Base-by-base conservation (phyloP, 2,797 vertebrate species). In the Stomatorhinus walkeri region DNA sequence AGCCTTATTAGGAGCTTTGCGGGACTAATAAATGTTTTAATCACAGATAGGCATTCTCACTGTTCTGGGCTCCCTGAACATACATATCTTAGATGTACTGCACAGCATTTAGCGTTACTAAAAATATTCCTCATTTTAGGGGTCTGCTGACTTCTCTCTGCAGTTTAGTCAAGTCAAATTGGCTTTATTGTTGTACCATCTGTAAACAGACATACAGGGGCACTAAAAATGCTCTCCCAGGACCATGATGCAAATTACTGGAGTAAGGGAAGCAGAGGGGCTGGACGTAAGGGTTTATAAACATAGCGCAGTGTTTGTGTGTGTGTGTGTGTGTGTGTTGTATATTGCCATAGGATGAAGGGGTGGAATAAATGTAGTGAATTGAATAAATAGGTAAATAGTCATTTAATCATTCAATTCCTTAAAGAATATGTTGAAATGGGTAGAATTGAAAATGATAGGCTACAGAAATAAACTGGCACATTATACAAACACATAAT, bases 91-190 rank as follows among this genome's bases (percentile, higher is more conserved):
- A 83, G 36, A 19, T 46, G 72, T 43, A n/a, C 5, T 3, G 36
- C 40, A 43, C 36, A 46, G 72, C 6, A 36, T 76, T 87, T 87
- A 54, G 51, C 43, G 22, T 9, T 87, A 72, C 79, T 72, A 88
- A 87, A 88, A 87, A 85, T 89, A 88, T 19, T 16, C 3, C 4
- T 48, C 12, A 0, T 76, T 79, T 79, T 79, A n/a, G 72, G 5
- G 40, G 40, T 79, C 72, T 19, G 19, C 32, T 79, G 16, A 8
- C 64, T 68, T 68, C 64, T 43, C 5, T 79, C 88, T 89, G 90
- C 79, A 90, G 88, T 88, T 76, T 86, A 79, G 76, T 90, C 43
- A 16, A 72, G 64, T 72, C 64, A 36, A 36, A 36, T 72, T 32
- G 64, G 28, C 64, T 32, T 72, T 14, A 72, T 72, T 32, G 64